Base-by-base conservation (phyloP, 2,888 invertebrate genomes). In the Cylloceria caligata region DNA sequence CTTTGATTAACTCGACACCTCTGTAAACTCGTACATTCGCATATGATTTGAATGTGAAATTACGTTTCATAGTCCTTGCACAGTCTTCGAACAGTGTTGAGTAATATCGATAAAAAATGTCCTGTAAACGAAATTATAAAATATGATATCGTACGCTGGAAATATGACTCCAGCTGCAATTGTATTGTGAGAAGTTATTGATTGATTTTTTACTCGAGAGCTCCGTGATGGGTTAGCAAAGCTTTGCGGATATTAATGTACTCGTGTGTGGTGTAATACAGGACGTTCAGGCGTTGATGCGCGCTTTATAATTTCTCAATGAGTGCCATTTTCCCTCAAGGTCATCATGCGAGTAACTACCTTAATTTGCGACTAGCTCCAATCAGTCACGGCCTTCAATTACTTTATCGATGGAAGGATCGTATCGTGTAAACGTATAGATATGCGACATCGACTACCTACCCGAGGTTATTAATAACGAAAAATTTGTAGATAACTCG, bases 361-460 rank as follows among this genome's bases (percentile, higher is more conserved):
- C 64, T 39, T 77, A 71, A 74, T 76, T 80, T 65, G 34, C 75
- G 36, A 21, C 65, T 57, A 60, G 55, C 65, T 75, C 19, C 52
- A 72, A 84, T 80, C 71, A 80, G 42, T 30, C 47, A 69, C 39
- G 16, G 27, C 55, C 64, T 57, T 72, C 80, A 71, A 81, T 81
- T 80, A 71, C 72, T 60, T 49, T 55, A 57, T 60, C 65, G 68
- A 75, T 62, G 68, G 30, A 27, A 5, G 24, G 19, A 24, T 39
- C 55, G 55, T 24, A 7, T 30, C 55, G 6, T 7, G n/a, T 1
- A 13, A 21, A 11, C 2, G 34, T 47, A 9, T 52, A 9, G 52
- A 52, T 9, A n/a, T 13, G 71, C 13, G 27, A 24, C 9, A 16
- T 21, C 11, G n/a, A 39, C 2, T 39, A 13, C 13, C 13, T 13